These are phyloP conservation scores for Junco hyemalis DNA, from an alignment of 2,113 vertebrate genomes.

Conservation along the genomic window DNA sequence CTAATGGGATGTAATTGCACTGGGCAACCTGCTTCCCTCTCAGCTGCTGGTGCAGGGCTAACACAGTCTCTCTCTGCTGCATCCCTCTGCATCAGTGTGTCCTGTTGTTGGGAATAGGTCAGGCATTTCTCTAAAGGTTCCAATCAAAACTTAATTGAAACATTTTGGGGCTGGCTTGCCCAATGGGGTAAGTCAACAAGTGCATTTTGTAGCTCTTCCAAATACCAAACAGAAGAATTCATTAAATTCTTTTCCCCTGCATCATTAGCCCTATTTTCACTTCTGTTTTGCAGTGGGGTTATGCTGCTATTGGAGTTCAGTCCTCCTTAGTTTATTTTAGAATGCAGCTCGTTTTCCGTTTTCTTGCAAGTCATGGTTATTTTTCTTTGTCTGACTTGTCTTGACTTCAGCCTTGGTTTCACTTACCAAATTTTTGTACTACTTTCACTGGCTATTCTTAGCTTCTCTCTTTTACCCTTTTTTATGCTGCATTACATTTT, in stretches of 20 bases:
- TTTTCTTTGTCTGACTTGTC: background rate
- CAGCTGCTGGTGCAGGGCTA: background rate
- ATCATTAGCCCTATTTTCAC: background rate
- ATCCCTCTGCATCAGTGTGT: fast-evolving
- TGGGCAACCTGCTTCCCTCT: background rate
- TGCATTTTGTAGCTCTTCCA: background rate
- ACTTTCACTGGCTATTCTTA: background rate
- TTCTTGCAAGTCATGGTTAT: background rate
- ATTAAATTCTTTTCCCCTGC: background rate
- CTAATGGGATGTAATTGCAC: background rate
- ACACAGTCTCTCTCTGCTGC: fast-evolving
- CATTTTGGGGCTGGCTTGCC: background rate
- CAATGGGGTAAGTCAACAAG: background rate
- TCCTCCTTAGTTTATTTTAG: background rate
- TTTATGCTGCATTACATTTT: background rate
- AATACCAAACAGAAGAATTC: background rate
- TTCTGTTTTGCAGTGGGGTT: background rate
- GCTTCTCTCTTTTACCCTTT: background rate
- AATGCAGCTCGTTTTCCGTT: background rate
- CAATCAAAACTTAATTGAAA: background rate
- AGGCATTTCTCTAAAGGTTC: background rate
- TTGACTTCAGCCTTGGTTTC: background rate
- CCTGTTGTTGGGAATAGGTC: background rate
- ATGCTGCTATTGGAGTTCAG: background rate
- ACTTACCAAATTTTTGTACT: background rate